Base-by-base conservation (phyloP, 2,797 vertebrate species). In the Scleropages formosus region DNA sequence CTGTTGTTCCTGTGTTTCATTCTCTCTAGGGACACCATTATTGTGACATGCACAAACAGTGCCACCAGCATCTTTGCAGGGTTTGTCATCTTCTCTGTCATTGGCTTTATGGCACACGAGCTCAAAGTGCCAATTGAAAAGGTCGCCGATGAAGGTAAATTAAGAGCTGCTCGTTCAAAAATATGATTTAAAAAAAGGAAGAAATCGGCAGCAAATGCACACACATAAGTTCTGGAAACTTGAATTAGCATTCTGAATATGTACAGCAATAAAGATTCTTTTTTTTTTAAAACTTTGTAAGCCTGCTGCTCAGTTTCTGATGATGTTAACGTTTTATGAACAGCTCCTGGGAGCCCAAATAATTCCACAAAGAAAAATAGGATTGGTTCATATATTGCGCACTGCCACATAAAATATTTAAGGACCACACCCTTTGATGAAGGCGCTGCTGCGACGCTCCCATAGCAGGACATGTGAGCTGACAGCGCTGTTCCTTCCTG, bases 11-110 rank as follows among this genome's bases (percentile, higher is more conserved):
- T 68, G 6, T 63, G 24, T 56, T 24, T 44, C 49, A 44, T 24
- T 7, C 39, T 69, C 74, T 83, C 27, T 85, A 99, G 97, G 89
- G 97, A 98, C 82, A 99, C 97, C 0, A 74, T 99, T 18, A 98
- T 99, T 64, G 97, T 99, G 73, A 95, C 96, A 0, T 98, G 96
- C 77, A 96, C 95, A 80, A 99, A 99, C 93, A 99, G 97, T 77
- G 96, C 96, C 87, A 99, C 97, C 0, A 99, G 97, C 78, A 95
- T 99, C 84, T 99, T 99, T 81, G 97, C 97, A 3, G 97, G 97
- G 11, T 99, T 99, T 63, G 97, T 99, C 88, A 99, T 99, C 89
- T 99, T 99, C 89, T 98, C 97, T 0, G 97, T 99, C 49, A 99
- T 99, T 31, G 97, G 97, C 78, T 99, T 98, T 91, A 99, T 99